Percentiles rank a stretch among this genome's conserved stretches.
Conservation (phyloP, 2,888 invertebrate genomes). For the Lasioglossum leucozonium region DNA sequence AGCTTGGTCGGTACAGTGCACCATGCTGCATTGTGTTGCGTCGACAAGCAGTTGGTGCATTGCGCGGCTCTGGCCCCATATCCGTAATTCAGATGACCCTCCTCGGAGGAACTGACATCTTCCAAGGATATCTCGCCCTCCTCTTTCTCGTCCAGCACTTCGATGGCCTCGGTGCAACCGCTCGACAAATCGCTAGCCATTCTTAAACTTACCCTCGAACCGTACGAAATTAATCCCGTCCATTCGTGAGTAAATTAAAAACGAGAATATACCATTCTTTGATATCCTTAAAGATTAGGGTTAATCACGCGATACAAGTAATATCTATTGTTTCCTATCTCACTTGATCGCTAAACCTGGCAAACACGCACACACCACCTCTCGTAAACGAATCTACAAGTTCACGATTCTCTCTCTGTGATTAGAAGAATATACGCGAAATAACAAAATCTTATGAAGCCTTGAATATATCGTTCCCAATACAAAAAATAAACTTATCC, state of each 20-base stretch:
- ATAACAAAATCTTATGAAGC: constrained; percentile 17
- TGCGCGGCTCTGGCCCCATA: constrained; percentile 61
- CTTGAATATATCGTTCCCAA: neutral
- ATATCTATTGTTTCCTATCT: constrained; percentile 19
- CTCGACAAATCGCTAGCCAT: constrained; percentile 83
- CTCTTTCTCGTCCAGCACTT: constrained; percentile 80
- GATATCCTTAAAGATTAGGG: constrained; percentile 29
- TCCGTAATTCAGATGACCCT: constrained; percentile 75
- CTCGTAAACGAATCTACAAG: neutral
- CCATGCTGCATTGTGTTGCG: constrained; percentile 74
- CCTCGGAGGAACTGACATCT: constrained; percentile 83
- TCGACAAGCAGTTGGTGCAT: constrained; percentile 73
- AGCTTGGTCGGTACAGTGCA: constrained; percentile 64
- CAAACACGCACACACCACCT: constrained; percentile 33
- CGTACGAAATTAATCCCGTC: constrained; percentile 41
- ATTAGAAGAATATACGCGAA: constrained; percentile 12
- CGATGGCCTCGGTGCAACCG: constrained; percentile 78
- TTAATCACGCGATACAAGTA: constrained; percentile 53
- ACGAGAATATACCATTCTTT: constrained; percentile 1
- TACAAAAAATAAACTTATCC: constrained; percentile 34
- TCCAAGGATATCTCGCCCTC: constrained; percentile 83
- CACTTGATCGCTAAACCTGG: constrained; percentile 31
- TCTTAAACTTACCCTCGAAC: constrained; percentile 68
- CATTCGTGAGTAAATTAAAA: constrained; percentile 48
- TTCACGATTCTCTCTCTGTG: neutral